Evolutionary conservation across 2,113 vertebrate species (phyloP), one percentile per base, ranked within the genome.

Genomic region (Aphelocoma coerulescens): DNA sequence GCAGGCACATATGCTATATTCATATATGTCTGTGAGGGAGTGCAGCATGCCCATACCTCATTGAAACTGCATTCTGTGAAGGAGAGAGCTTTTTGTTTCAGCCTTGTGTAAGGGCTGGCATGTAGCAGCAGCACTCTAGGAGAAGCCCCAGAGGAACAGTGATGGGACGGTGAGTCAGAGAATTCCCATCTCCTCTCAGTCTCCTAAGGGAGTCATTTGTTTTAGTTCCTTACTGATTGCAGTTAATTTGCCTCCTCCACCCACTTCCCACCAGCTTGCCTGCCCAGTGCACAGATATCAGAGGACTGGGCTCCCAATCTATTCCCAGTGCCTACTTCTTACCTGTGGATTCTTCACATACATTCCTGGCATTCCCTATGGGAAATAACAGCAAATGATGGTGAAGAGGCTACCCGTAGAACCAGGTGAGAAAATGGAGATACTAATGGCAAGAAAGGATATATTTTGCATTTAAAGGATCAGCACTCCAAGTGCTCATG

Each of bases 141-240:
- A 94, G 91, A 96, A 93, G 76, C 92, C 88, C 73, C 2, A 54
- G 55, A 92, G 94, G 77, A 96, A 54, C 0, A 19, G 54, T 69
- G 81, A 58, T 89, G 77, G 81, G 69, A 79, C 2, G 2, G 51
- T 77, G 94, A 96, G 82, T 95, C 93, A 95, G 77, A 94, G 55
- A 93, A 96, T 89, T 94, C 93, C 49, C 73, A 90, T 73, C 86
- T 96, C 58, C 68, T 85, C 68, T 95, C 78, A 80, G 32, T 77
- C 58, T 90, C 91, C 91, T 81, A 58, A 92, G 74, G 83, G 95
- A 95, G 44, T 85, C 1, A 83, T 91, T 95, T 79, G 51, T 63
- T 95, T 87, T 75, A 94, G 58, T 73, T 91, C 48, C 91, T 91
- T 62, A 48, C 71, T 91, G 78, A 87, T 65, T 93, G 80, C 86